phyloP scores from a whole-genome alignment of 37 sponge, comb jelly and placozoan species.

The Hexactinellida sp. region DNA sequence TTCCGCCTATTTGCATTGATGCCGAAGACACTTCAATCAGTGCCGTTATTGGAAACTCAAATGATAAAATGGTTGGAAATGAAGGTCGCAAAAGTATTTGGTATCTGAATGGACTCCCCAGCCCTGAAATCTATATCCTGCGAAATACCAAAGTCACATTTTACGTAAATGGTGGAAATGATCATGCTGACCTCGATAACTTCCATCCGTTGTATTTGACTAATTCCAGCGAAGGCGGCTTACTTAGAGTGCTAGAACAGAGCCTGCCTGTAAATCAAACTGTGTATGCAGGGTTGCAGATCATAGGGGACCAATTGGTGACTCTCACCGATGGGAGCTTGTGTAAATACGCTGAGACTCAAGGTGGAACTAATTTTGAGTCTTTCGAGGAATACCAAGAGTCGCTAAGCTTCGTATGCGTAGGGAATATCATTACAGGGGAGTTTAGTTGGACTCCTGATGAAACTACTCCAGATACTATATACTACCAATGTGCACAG shows the following conservation, averaged over 20 bases:
- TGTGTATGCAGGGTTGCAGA: neutral
- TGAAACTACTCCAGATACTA: neutral
- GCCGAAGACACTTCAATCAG: neutral
- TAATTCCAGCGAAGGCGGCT: neutral
- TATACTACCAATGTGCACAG: conserved; percentile 13
- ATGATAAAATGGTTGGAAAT: neutral
- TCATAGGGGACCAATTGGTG: neutral
- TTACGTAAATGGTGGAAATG: conserved; percentile 6
- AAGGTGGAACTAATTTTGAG: neutral
- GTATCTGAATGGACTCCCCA: neutral
- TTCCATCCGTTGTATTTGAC: conserved; percentile 7
- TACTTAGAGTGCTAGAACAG: neutral
- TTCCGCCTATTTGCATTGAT: neutral
- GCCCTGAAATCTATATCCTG: neutral
- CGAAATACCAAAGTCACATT: neutral
- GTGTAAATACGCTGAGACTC: neutral
- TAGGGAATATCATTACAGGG: neutral
- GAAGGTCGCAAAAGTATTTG: too few species aligned
- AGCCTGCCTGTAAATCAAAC: neutral
- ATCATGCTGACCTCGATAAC: neutral
- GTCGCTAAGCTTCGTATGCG: neutral
- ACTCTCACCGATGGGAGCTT: neutral
- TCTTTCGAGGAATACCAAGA: neutral
- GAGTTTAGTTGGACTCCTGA: neutral
- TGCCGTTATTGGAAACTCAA: neutral